Conservation (phyloP, 2,797 vertebrate genomes). For the Eptatretus atami region DNA sequence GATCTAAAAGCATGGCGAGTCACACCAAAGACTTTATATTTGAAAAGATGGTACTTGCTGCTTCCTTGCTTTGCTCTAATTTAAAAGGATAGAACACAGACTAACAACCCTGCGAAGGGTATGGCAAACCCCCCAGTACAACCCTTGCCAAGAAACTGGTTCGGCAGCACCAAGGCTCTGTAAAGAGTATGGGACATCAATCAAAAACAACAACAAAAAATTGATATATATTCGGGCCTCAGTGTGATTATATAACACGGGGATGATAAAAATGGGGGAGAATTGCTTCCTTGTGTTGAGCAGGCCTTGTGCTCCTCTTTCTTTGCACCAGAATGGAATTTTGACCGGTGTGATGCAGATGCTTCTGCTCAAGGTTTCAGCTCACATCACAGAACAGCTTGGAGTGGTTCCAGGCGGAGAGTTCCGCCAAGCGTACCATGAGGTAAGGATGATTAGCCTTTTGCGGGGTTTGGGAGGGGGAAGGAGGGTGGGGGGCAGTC, state of each 20-base stretch:
- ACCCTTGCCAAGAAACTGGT: too few species aligned
- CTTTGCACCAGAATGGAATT: conserved; percentile 39
- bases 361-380: conserved; percentile 79
- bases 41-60: too few species aligned
- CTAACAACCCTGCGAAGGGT: too few species aligned
- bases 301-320: not conserved
- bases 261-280: conserved; percentile 6
- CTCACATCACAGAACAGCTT: conserved; percentile 87
- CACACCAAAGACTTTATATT: too few species aligned
- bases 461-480: too few species aligned
- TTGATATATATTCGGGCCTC: not conserved
- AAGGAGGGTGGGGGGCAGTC: too few species aligned
- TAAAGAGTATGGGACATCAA: too few species aligned
- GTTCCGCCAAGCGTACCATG: conserved; percentile 85
- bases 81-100: too few species aligned
- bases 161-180: too few species aligned
- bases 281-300: not conserved
- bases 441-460: conserved; percentile 18
- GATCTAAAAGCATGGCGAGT: too few species aligned
- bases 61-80: too few species aligned
- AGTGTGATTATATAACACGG: not conserved
- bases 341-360: conserved; percentile 98
- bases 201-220: not conserved
- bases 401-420: conserved; percentile 95
- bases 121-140: too few species aligned